Evolutionary conservation across 2,797 vertebrate genomes (phyloP), one percentile per base, ranked within the genome.

Genomic region (Spinibarbus caldwelli): DNA sequence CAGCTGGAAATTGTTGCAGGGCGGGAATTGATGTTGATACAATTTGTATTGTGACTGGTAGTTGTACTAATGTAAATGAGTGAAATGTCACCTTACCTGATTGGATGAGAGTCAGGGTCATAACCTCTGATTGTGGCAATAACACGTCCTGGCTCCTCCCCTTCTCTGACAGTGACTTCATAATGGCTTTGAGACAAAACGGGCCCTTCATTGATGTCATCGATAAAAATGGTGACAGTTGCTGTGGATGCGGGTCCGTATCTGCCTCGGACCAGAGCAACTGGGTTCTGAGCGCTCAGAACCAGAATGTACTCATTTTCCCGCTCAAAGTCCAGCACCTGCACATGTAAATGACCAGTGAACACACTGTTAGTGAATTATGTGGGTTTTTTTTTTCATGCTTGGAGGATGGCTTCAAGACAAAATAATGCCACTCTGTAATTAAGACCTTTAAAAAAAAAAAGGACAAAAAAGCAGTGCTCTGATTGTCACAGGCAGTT

Each of bases 251-350:
- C 93, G 0, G 95, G 93, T 19, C 96, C 95, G 0, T 96, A 96
- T 19, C 93, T 94, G 2, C 94, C 94, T 0, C 95, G 95, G 31
- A 95, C 94, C 76, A 97, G 89, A 19, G 96, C 93, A 31, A 93
- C 95, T 0, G 92, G 91, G 15, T 95, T 97, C 82, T 90, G 93
- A 54, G 95, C 96, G 1, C 95, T 94, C 29, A 98, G 91, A 17
- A 96, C 93, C 10, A 97, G 90, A 87, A 93, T 92, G 89, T 97
- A 96, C 85, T 96, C 94, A 1, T 94, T 95, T 87, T 95, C 94
- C 15, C 93, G 92, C 87, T 97, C 96, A 88, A 96, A 97, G 91
- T 96, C 96, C 91, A 97, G 91, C 10, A 95, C 94, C 97, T 97
- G 73, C 75, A 87, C 47, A n/a, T n/a, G n/a, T n/a, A n/a, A n/a